Conservation (phyloP, 2,888 invertebrate species). For the Taenaris catops region DNA sequence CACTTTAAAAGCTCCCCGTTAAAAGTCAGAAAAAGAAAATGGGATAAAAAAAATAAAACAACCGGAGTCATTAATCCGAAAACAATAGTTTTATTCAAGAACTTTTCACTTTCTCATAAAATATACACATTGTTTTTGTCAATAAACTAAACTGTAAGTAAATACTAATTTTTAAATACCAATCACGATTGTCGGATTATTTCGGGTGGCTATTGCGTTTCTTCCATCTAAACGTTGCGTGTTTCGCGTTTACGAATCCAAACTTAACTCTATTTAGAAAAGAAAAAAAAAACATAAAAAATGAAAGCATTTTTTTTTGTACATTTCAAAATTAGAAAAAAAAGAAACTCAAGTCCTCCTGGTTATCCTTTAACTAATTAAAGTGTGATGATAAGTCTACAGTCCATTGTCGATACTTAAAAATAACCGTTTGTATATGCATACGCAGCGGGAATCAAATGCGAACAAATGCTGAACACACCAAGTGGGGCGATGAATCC, state of each 20-base stretch:
- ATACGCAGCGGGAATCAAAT: conserved; percentile 38
- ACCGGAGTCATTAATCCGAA: conserved; percentile 74
- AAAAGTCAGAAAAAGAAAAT: no score
- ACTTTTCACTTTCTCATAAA: conserved; percentile 79
- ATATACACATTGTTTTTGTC: conserved; percentile 80
- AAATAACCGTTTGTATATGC: conserved; percentile 64
- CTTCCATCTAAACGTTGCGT: conserved; percentile 43
- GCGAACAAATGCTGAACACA: conserved; percentile 51
- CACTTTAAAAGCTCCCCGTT: no score
- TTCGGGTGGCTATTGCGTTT: conserved; percentile 45
- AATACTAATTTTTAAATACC: conserved; percentile 80
- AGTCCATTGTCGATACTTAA: conserved; percentile 71
- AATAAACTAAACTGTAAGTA: conserved; percentile 80
- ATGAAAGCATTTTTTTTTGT: conserved; percentile 76
- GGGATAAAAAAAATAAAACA: conserved; percentile 62
- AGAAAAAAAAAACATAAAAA: conserved; percentile 54
- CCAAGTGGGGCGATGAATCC: conserved; percentile 16
- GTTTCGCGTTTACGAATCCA: conserved; percentile 67
- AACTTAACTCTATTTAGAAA: conserved; percentile 72
- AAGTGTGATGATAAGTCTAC: conserved; percentile 77
- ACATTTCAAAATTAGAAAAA: conserved; percentile 70
- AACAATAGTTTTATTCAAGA: conserved; percentile 81
- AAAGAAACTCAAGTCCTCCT: conserved; percentile 54
- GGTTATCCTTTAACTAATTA: conserved; percentile 45
- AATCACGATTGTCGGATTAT: conserved; percentile 57